phyloP scores from a whole-genome alignment of 2,797 vertebrate genomes.

The Muscicapa comitata region DNA sequence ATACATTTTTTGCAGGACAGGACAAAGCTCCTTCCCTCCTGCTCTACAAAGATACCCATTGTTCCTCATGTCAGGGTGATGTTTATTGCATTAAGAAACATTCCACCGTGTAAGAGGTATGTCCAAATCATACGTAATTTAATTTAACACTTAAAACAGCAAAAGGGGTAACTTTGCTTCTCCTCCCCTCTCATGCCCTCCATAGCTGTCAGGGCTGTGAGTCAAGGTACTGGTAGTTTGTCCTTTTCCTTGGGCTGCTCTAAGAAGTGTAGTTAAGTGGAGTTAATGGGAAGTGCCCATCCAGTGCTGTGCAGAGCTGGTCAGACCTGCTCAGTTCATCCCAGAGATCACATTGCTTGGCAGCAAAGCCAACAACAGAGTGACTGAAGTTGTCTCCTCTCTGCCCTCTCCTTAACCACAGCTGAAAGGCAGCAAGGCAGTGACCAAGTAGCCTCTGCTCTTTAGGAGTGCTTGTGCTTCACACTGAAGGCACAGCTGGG shows the following conservation, averaged over 20 bases:
- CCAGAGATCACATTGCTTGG: neutral
- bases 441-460: neutral
- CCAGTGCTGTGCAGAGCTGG: neutral
- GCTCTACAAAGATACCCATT: neutral
- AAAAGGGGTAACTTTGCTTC: neutral
- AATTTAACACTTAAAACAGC: neutral
- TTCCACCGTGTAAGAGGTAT: neutral
- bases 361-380: neutral
- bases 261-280: rapidly evolving
- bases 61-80: neutral
- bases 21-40: neutral
- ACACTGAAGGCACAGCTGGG: neutral
- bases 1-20: neutral
- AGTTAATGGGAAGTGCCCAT: neutral
- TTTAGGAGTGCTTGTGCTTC: neutral
- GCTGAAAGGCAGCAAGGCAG: neutral
- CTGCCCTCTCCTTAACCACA: neutral
- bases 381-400: neutral
- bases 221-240: neutral
- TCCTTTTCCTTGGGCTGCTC: neutral
- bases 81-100: neutral
- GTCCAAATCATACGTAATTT: neutral
- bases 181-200: neutral
- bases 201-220: neutral
- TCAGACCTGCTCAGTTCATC: neutral